Evolutionary conservation across 35 echinoderm and acorn worm species (phyloP).

Genomic region (Ophiothrix spiculata): DNA sequence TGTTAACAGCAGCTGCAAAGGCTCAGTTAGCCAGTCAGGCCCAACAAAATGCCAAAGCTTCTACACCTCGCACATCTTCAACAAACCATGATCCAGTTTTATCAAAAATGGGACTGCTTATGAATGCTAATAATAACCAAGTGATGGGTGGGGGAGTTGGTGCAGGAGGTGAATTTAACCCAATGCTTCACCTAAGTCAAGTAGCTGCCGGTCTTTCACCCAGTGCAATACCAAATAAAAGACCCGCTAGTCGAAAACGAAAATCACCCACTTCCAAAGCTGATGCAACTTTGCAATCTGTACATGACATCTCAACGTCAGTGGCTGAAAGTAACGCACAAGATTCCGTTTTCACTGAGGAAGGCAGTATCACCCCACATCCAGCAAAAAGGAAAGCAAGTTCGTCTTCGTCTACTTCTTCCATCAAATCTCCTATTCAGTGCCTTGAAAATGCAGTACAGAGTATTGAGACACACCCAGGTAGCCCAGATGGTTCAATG

Average conservation of each 20-base stretch:
- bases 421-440: conserved; percentile 44
- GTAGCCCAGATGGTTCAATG: too few relatives aligned
- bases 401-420: neutral
- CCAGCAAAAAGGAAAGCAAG: neutral
- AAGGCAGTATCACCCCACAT: neutral
- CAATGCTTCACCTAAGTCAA: neutral
- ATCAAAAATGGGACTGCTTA: neutral
- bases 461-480: conserved; percentile 12
- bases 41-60: conserved; percentile 24
- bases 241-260: neutral
- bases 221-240: neutral
- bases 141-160: neutral
- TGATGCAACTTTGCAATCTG: neutral
- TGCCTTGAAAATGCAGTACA: conserved; percentile 44
- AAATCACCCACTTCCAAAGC: neutral
- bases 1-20: conserved; percentile 51
- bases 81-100: neutral
- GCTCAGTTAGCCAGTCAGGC: conserved; percentile 44
- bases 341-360: neutral
- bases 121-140: neutral
- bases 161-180: neutral
- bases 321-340: neutral
- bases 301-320: neutral
- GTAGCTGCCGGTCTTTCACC: neutral
- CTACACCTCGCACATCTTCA: neutral